These are phyloP conservation scores for Arvicanthis niloticus DNA, from an alignment of 2,113 vertebrate genomes.

Conservation along the genomic window DNA sequence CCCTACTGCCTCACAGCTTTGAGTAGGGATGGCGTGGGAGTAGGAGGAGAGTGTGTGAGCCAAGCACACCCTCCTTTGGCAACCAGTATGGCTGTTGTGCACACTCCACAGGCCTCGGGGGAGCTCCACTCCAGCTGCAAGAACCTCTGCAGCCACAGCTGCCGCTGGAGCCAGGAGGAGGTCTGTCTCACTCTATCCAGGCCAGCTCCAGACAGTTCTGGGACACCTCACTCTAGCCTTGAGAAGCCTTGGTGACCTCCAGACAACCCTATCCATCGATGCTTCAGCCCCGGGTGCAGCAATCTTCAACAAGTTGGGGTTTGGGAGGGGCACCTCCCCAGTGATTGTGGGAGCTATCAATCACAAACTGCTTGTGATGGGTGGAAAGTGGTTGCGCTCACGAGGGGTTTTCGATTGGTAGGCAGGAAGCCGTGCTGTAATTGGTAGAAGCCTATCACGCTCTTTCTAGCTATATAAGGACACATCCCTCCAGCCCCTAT, in stretches of 20 bases:
- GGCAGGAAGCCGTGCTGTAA: not conserved
- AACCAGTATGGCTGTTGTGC: not conserved
- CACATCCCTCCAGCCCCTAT: not conserved
- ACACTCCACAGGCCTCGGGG: not conserved
- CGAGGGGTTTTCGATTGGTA: not conserved
- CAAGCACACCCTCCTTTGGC: not conserved
- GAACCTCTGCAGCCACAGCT: not conserved
- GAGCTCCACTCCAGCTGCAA: not conserved
- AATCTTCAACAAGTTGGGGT: not conserved
- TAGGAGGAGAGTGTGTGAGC: not conserved
- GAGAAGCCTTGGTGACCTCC: not conserved
- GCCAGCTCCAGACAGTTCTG: not conserved
- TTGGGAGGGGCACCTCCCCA: no score
- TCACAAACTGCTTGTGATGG: not conserved
- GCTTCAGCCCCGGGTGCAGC: not conserved
- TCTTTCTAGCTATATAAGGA: not conserved
- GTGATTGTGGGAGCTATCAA: not conserved
- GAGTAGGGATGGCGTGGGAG: not conserved
- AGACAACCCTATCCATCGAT: not conserved
- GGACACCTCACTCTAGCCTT: not conserved
- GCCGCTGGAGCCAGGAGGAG: not conserved
- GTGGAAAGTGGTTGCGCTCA: not conserved
- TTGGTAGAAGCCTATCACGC: not conserved
- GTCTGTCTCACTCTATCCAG: not conserved
- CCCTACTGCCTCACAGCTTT: not conserved